Evolutionary conservation across 1,140 invertebrate species (phyloP).

Genomic region (Drosophila sproati): DNA sequence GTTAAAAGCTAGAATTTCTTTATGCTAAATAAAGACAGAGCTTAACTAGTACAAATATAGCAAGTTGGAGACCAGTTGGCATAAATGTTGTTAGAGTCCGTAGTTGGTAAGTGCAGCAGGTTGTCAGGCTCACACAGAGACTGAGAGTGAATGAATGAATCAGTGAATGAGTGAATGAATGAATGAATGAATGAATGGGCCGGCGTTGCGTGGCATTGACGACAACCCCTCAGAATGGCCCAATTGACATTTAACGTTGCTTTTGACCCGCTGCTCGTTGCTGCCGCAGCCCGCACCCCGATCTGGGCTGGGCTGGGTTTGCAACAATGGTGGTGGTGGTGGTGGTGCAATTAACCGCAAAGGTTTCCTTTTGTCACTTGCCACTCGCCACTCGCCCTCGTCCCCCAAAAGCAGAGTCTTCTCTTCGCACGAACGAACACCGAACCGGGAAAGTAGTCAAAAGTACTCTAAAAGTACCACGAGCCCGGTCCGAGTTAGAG

Average conservation of each 20-base stretch:
- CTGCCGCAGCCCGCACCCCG: neutral
- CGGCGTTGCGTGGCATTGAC: slow-evolving; percentile 8
- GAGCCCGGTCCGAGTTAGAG: neutral
- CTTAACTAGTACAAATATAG: neutral
- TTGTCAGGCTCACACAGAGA: slow-evolving; percentile 40
- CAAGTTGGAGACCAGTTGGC: neutral
- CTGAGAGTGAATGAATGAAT: neutral
- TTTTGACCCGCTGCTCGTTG: slow-evolving; percentile 51
- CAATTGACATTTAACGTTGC: slow-evolving; percentile 79
- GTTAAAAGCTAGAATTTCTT: no score
- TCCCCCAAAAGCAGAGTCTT: slow-evolving; percentile 12
- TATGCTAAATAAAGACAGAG: no score
- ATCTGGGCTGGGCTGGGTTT: slow-evolving; percentile 1
- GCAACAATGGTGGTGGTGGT: slow-evolving; percentile 18
- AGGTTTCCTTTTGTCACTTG: slow-evolving; percentile 78
- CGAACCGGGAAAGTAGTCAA: neutral
- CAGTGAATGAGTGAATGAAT: slow-evolving; percentile 1
- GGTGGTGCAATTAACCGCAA: slow-evolving; percentile 79
- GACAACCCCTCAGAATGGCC: slow-evolving; percentile 38
- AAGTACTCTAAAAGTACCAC: neutral
- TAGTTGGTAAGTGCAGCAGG: slow-evolving; percentile 48
- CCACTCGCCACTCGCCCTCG: neutral
- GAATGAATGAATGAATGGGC: slow-evolving; percentile 7
- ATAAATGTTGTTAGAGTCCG: slow-evolving; percentile 14
- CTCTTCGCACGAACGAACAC: slow-evolving; percentile 32